Base-by-base conservation (phyloP, 30 jellyfish, hydroid and myxozoan genomes). In the Morbakka virulenta region DNA sequence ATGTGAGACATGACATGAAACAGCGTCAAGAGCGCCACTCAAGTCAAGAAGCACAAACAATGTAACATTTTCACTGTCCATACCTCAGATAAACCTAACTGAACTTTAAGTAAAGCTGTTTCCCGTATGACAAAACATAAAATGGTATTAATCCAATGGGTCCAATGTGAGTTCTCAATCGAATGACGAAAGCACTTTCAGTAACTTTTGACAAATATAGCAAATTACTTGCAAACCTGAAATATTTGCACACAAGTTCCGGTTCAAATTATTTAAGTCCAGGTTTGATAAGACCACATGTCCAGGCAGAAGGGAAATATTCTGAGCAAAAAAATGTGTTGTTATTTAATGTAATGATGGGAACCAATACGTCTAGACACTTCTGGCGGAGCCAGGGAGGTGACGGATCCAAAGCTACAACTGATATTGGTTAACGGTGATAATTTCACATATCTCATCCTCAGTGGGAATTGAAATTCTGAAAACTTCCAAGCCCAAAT, bases 291-390 rank as follows among this genome's bases (percentile, higher is more conserved):
- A 78, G 47, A n/a, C 82, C 89, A 36, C 82, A 33, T 62, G 62
- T 77, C 84, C 89, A 77, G 82, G 72, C 82, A 64, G 9, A 50
- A 29, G 84, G 79, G 62, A 66, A 66, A 47, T 66, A 66, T 26
- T 57, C 78, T 6, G 21, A 26, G 78, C 78, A 47, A 66, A 66
- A 57, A 66, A 57, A 66, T 57, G 57, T 41, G 57, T 41, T 41
- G 57, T 6, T 41, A 41, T 6, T 17, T 41, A 17, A 41, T 41
- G 9, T 41, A 26, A 64, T 77, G 70, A 77, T 35, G 65, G 82
- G 89, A 34, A 62, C 50, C 62, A 77, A 30, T 35, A 32, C 64
- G 66, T 64, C 73, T 1, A 62, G 27, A 47, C 84, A 77, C 41
- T 50, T 64, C 83, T 64, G 63, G 76, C 41, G 62, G 36, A 78